phyloP scores from a whole-genome alignment of 2,888 invertebrate species.

The Drosophila kuntzei region DNA sequence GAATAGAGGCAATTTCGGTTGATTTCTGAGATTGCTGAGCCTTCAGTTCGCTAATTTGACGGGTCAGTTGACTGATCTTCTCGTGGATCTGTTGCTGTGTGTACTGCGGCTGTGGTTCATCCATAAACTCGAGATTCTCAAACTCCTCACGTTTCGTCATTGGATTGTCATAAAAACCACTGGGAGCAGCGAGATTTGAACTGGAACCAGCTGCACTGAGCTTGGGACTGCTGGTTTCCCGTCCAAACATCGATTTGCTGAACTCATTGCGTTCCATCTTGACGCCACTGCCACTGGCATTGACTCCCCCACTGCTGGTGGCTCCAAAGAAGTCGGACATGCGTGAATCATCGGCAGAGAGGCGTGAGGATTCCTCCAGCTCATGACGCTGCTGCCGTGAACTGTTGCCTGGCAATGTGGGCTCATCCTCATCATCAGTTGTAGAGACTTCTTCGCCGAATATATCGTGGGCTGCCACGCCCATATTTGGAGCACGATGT shows the following conservation, averaged over 20 bases:
- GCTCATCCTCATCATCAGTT: constrained; percentile 92
- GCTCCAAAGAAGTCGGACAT: constrained; percentile 90
- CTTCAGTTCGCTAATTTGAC: constrained; percentile 91
- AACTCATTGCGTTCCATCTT: constrained; percentile 83
- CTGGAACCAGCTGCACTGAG: constrained; percentile 82
- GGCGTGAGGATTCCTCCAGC: constrained; percentile 91
- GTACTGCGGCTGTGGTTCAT: constrained; percentile 80
- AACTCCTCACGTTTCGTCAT: constrained; percentile 78
- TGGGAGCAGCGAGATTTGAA: constrained; percentile 81
- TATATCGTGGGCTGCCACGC: constrained; percentile 91
- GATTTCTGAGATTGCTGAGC: constrained; percentile 92
- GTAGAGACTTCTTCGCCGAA: constrained; percentile 97
- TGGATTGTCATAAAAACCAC: constrained; percentile 81
- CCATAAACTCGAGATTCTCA: constrained; percentile 81
- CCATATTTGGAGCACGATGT: constrained; percentile 75
- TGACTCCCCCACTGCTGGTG: constrained; percentile 85
- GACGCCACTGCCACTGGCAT: constrained; percentile 57
- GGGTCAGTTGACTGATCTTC: constrained; percentile 90
- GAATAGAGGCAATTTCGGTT: constrained; percentile 93
- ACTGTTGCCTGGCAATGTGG: constrained; percentile 86
- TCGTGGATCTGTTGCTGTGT: constrained; percentile 87
- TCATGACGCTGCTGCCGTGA: constrained; percentile 87
- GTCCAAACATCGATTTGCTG: constrained; percentile 83
- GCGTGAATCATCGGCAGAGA: constrained; percentile 91
- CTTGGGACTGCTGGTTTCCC: constrained; percentile 70